Evolutionary conservation across 2,888 invertebrate genomes (phyloP).

Genomic region (Tachina grossa): DNA sequence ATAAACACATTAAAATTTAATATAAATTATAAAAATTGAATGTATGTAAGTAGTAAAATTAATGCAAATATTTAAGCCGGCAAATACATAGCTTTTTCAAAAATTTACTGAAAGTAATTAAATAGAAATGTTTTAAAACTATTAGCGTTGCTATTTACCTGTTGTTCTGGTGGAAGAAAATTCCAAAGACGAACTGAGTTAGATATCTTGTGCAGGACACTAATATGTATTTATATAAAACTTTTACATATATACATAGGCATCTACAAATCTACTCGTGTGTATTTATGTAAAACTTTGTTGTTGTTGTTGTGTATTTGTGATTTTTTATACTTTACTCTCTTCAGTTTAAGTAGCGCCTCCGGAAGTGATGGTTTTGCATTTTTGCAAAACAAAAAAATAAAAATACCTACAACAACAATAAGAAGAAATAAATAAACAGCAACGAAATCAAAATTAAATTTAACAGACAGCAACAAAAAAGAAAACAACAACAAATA

Average conservation of each 20-base stretch:
- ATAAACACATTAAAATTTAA: too few relatives aligned
- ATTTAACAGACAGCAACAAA: not conserved
- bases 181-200: too few relatives aligned
- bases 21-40: too few relatives aligned
- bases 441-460: slow-evolving; percentile 34
- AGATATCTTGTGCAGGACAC: too few relatives aligned
- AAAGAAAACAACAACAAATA: not conserved
- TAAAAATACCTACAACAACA: not conserved
- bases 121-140: too few relatives aligned
- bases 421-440: slow-evolving; percentile 41
- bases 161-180: too few relatives aligned
- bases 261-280: not conserved
- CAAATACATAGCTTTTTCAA: too few relatives aligned
- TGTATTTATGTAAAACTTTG: slow-evolving; percentile 19
- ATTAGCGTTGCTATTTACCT: too few relatives aligned
- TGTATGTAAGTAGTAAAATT: too few relatives aligned
- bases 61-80: too few relatives aligned
- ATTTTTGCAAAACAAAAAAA: slow-evolving; percentile 53
- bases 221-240: not conserved
- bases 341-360: slow-evolving; percentile 82
- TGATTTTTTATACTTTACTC: slow-evolving; percentile 64
- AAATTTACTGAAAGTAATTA: too few relatives aligned
- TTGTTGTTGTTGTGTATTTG: slow-evolving; percentile 24
- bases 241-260: slow-evolving; percentile 14
- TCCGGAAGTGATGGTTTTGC: slow-evolving; percentile 83